These are phyloP conservation scores for Cantharis lateralis DNA, from an alignment of 2,888 invertebrate species.

Conservation along the genomic window DNA sequence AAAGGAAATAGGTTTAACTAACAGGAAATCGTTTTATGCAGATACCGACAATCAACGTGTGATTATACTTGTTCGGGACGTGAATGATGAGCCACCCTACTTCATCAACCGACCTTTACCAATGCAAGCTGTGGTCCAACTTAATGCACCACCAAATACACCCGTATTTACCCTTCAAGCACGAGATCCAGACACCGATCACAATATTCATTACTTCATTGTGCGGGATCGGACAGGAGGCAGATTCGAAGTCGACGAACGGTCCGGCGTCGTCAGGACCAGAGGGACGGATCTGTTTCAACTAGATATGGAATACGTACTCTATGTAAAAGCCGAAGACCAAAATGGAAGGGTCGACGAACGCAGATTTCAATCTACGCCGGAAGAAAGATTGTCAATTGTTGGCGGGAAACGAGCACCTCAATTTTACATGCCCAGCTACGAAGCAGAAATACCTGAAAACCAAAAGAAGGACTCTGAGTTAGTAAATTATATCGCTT, in stretches of 20 bases:
- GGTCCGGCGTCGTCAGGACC: conserved; percentile 90
- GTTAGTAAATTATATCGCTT: conserved; percentile 65
- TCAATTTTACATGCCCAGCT: conserved; percentile 95
- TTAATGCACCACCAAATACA: conserved; percentile 93
- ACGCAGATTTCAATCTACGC: conserved; percentile 85
- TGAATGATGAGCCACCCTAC: conserved; percentile 96
- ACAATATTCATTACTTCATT: conserved; percentile 95
- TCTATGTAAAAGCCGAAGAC: conserved; percentile 95
- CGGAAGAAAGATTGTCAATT: conserved; percentile 89
- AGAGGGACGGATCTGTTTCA: conserved; percentile 91
- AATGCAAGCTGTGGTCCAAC: conserved; percentile 96
- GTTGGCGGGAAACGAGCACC: conserved; percentile 97
- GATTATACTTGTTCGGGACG: conserved; percentile 92
- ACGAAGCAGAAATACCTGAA: conserved; percentile 94
- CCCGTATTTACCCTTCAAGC: conserved; percentile 98
- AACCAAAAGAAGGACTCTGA: conserved; percentile 96
- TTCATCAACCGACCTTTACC: conserved; percentile 97
- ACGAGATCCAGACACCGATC: conserved; percentile 94
- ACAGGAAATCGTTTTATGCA: conserved; percentile 52
- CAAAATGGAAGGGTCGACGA: conserved; percentile 93
- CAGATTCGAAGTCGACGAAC: conserved; percentile 82
- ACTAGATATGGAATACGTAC: conserved; percentile 93
- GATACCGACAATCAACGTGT: conserved; percentile 95
- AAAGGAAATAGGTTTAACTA: conserved; percentile 46
- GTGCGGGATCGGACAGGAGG: conserved; percentile 83